Evolutionary conservation across 30 jellyfish, hydroid and myxozoan genomes (phyloP).

Genomic region (Mastigias papua): DNA sequence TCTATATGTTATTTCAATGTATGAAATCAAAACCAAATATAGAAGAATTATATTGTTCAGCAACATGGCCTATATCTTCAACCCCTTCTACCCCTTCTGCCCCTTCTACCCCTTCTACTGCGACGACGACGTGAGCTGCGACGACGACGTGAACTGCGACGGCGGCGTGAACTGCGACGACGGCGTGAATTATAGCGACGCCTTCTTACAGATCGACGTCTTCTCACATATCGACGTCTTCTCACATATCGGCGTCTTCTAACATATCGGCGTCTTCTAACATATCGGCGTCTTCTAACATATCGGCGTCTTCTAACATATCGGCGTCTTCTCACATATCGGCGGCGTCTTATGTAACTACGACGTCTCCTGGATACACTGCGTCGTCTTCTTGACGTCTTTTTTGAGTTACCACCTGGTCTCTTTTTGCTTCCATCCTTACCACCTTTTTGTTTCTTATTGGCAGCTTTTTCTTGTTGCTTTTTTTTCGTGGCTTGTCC

Average conservation of each 20-base stretch:
- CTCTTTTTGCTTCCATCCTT: constrained; percentile 63
- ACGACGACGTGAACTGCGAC: neutral
- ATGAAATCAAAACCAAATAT: neutral
- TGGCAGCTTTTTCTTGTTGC: constrained; percentile 51
- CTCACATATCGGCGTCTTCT: constrained; percentile 34
- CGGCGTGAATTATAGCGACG: constrained; percentile 28
- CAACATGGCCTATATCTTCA: neutral
- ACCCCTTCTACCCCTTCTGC: neutral
- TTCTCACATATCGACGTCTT: no score
- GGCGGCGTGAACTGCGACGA: constrained; percentile 28
- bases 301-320: neutral
- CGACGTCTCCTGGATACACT: constrained; percentile 30
- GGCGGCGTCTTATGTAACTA: constrained; percentile 4
- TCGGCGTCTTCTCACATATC: neutral
- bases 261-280: neutral
- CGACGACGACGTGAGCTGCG: constrained; percentile 8
- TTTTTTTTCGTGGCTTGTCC: constrained; percentile 59
- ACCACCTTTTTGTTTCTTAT: constrained; percentile 59
- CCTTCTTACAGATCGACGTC: neutral
- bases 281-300: neutral
- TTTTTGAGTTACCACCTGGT: constrained; percentile 20
- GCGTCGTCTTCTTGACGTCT: neutral
- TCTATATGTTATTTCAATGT: neutral
- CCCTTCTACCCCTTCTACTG: neutral
- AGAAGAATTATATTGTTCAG: neutral